phyloP scores from a whole-genome alignment of 2,888 invertebrate genomes.

The Drosophila pseudotalamancana region DNA sequence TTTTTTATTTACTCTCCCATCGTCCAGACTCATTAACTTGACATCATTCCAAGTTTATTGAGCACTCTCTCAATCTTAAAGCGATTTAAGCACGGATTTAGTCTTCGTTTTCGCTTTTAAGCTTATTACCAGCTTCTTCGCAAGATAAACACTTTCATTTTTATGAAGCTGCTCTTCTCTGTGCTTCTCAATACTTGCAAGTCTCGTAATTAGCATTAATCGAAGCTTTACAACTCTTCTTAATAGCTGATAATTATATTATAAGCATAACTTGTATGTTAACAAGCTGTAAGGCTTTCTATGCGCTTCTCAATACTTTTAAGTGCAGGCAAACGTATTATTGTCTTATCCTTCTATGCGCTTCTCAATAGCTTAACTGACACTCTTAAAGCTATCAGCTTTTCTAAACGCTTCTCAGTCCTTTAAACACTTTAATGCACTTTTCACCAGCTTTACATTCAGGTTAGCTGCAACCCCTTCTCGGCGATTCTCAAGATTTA shows the following conservation, averaged over 20 bases:
- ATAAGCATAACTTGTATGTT: not conserved
- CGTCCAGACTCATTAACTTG: conserved; percentile 26
- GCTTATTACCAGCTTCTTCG: not conserved
- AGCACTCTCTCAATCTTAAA: conserved; percentile 3
- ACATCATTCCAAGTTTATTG: conserved; percentile 22
- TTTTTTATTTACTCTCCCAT: conserved; percentile 36
- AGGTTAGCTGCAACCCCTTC: not conserved
- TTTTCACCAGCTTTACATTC: not conserved
- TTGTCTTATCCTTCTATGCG: no score
- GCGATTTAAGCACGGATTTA: not conserved
- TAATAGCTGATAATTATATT: no score
- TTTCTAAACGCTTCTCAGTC: not conserved
- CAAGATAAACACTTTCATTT: not conserved
- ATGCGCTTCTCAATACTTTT: not conserved
- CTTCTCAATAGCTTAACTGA: no score
- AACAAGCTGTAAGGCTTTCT: not conserved
- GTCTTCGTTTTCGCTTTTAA: not conserved
- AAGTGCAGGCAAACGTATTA: no score
- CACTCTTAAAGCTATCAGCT: no score
- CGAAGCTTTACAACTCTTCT: not conserved
- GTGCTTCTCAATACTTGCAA: no score
- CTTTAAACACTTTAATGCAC: not conserved
- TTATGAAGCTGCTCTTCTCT: no score
- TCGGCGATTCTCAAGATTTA: not conserved
- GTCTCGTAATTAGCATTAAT: not conserved